Evolutionary conservation across 2,797 vertebrate species (phyloP), one percentile per base, ranked within the genome.

Genomic region (Bucorvus abyssinicus): DNA sequence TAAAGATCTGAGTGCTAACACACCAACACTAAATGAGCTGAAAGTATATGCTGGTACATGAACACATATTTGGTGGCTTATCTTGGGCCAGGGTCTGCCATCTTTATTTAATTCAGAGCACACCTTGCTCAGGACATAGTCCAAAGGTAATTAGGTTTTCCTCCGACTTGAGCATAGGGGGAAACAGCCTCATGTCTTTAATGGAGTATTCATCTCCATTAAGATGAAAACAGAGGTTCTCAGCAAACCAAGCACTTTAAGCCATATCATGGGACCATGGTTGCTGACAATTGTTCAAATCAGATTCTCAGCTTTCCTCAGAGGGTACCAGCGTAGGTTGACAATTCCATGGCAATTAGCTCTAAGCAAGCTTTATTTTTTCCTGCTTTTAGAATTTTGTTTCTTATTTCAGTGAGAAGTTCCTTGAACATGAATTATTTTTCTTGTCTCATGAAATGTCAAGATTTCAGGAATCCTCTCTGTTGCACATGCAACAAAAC

Each of bases 261-360:
- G 20, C 3, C 10, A 11, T 60, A 30, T 49, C 0, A 0, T 65
- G n/a, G 32, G 22, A 53, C 24, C 7, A 14, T 6, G 10, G 9
- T 8, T 86, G 69, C 50, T 84, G 47, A 69, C 57, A 77, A 88
- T 26, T n/a, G 14, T 45, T 80, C 22, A 36, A 20, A 77, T 69
- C 29, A 32, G 22, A 40, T 61, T 84, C 38, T 73, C n/a, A 73
- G 29, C 20, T 87, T 91, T 81, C 30, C 26, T 86, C 34, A 42
- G 17, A 47, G 13, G 10, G 7, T 42, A 68, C 14, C 16, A 38
- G 4, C 11, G 30, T 47, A 45, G 22, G 38, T 40, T 40, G 38
- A 40, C 38, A 40, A 40, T 44, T 7, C 4, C 1, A 45, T 2
- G 12, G 17, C 44, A 57, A 11, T 80, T 73, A 32, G 50, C 15